Base-by-base conservation (phyloP, 2,797 vertebrate species). In the Sebastes hopkinsi region DNA sequence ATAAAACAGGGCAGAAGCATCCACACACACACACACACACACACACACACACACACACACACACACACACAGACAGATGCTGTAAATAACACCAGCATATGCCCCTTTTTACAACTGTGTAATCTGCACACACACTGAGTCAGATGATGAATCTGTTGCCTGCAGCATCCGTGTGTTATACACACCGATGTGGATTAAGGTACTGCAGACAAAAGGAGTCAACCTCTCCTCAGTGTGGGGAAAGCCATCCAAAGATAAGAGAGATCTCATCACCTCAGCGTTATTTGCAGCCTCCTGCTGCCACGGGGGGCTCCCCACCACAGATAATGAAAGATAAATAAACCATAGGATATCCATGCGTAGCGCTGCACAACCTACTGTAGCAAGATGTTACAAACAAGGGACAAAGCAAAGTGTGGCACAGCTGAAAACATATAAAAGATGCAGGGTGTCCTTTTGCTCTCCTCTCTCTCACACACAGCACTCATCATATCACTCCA, bases 151-250 rank as follows among this genome's bases (percentile, higher is more conserved):
- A 67, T 81, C 46, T 81, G 83, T 69, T 71, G 83, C 86, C 86
- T 3, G 80, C 78, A 79, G 72, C 77, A 50, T 77, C 70, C 7
- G 38, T 56, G 77, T 61, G 72, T 70, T 69, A 86, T 84, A 85
- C 80, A 86, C 87, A 85, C 80, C 38, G 85, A 86, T 87, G 72
- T 16, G 61, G 82, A 81, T 83, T 64, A 72, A 80, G 88, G 89
- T 86, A 30, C 29, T 79, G 83, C 87, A 85, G 87, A 93, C 88
- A 88, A 92, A 86, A 90, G 81, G 85, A 91, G 75, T 75, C 77
- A 50, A 70, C 82, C 83, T 61, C 54, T 61, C 56, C 77, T 76
- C 69, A 13, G 59, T 20, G 75, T 56, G 72, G 67, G 67, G 79
- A 81, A 72, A 69, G 58, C 82, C 70, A 32, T 81, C 65, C 68